Evolutionary conservation across 1,140 invertebrate species (phyloP).

Genomic region (Tribolium madens): DNA sequence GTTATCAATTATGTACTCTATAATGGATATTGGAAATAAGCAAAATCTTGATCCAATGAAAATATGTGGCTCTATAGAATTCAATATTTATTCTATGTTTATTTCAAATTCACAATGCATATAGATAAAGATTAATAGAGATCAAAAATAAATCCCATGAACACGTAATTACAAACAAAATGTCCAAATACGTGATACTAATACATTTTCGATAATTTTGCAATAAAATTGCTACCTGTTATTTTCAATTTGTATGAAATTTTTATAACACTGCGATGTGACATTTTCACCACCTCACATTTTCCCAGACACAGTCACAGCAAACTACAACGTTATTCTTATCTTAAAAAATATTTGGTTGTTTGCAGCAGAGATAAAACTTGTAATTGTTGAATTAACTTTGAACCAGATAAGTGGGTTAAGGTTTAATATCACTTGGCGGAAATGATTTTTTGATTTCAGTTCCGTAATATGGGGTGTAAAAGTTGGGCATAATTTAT

Average conservation of each 20-base stretch:
- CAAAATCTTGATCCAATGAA: too few relatives aligned
- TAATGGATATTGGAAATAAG: too few relatives aligned
- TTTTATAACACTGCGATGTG: neutral
- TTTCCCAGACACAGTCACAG: too few relatives aligned
- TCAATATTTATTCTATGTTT: too few relatives aligned
- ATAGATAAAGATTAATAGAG: too few relatives aligned
- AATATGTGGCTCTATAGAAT: too few relatives aligned
- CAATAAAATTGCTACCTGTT: neutral
- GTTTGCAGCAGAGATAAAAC: neutral
- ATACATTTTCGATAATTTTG: too few relatives aligned
- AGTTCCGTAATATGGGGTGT: neutral
- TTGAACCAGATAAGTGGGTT: neutral
- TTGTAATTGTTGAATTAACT: neutral
- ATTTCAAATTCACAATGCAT: too few relatives aligned
- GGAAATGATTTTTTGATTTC: neutral
- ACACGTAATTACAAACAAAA: too few relatives aligned
- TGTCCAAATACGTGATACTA: too few relatives aligned
- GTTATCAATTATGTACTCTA: too few relatives aligned
- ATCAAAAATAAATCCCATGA: too few relatives aligned
- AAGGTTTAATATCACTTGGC: neutral
- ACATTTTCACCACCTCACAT: neutral
- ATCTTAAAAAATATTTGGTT: neutral
- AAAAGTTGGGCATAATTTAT: neutral
- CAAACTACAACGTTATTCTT: neutral
- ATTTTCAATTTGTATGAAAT: neutral